A percentile compares a stretch with the other conserved stretches of the same genome.
phyloP scores from a whole-genome alignment of 1,140 invertebrate genomes.

The Paracyclopina nana region DNA sequence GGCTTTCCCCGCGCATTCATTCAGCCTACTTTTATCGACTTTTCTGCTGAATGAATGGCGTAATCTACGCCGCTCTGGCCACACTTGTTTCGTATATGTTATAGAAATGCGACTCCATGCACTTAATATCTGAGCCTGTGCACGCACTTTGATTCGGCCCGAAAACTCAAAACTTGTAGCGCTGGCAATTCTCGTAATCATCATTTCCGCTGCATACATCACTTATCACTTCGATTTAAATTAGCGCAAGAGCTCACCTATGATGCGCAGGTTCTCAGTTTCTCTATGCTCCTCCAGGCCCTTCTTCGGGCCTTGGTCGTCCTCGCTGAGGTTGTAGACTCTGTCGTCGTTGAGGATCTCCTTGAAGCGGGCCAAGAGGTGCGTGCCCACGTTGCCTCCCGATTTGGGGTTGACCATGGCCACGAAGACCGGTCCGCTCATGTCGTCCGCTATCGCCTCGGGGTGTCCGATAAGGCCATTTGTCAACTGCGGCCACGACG shows the following conservation, averaged over 20 bases:
- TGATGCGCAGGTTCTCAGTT: slow-evolving; percentile 10
- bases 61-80: background rate
- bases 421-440: too few species aligned
- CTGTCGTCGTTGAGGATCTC: slow-evolving; percentile 7
- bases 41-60: background rate
- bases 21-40: background rate
- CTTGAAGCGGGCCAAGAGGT: background rate
- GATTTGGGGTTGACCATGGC: slow-evolving; percentile 5
- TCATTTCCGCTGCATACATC: background rate
- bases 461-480: too few species aligned
- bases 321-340: slow-evolving; percentile 8
- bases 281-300: slow-evolving; percentile 6
- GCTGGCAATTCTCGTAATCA: background rate
- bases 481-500: too few species aligned
- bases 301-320: background rate
- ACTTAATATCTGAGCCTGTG: too few species aligned
- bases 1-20: background rate
- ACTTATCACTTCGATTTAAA: too few species aligned
- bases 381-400: slow-evolving; percentile 1
- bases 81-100: background rate
- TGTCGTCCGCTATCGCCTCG: too few species aligned
- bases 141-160: too few species aligned
- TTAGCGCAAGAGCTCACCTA: slow-evolving; percentile 7
- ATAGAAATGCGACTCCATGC: too few species aligned
- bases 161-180: too few species aligned